A percentile compares a stretch with the other conserved stretches of the same genome.
These are phyloP conservation scores for Rotaria magnacalcarata DNA, from an alignment of 2,888 invertebrate species.

Conservation along the genomic window DNA sequence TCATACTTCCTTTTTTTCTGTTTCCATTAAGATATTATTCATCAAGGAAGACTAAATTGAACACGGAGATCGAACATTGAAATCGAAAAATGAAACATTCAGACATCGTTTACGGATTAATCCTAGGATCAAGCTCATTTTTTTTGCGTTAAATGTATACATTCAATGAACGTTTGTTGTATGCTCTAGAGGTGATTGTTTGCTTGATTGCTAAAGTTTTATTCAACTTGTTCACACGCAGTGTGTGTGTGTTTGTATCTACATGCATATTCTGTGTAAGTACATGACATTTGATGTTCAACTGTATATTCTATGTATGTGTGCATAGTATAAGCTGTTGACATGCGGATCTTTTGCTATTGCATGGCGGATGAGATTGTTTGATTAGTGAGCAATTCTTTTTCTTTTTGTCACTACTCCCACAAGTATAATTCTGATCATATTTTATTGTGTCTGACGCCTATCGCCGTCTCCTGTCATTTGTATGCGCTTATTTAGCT, in stretches of 20 bases:
- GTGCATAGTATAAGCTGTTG: neutral
- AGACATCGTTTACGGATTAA: too few species aligned
- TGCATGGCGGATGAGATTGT: neutral
- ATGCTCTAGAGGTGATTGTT: neutral
- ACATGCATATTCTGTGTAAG: conserved; percentile 4
- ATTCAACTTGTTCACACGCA: neutral
- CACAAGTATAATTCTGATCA: neutral
- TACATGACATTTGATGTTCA: neutral
- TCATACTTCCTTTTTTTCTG: neutral
- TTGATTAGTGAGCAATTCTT: neutral
- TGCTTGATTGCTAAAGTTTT: neutral
- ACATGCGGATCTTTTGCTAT: neutral
- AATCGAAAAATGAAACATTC: too few species aligned
- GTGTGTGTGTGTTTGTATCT: neutral
- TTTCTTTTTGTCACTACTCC: neutral
- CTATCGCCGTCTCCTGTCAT: neutral
- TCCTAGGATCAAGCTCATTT: neutral
- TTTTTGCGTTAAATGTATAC: neutral
- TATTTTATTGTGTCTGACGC: neutral
- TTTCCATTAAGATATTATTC: neutral
- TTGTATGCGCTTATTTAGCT: neutral
- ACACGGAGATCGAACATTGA: too few species aligned
- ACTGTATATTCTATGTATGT: neutral
- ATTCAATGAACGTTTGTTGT: neutral
- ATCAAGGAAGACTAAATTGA: too few species aligned